Conservation (phyloP, 2,888 invertebrate genomes). For the Cephonodes hylas region DNA sequence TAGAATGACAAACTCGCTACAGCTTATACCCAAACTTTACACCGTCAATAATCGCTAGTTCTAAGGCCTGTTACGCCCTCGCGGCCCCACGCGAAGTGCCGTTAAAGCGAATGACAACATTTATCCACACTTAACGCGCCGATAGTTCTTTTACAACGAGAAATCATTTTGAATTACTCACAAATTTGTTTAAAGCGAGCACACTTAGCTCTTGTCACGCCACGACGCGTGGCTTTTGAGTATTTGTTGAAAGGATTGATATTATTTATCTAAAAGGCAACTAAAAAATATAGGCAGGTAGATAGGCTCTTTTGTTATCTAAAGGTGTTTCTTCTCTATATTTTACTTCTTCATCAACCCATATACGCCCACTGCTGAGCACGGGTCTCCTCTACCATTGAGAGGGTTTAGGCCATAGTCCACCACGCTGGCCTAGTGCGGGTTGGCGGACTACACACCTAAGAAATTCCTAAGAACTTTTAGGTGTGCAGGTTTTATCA, state of each 20-base stretch:
- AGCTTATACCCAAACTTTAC: background rate
- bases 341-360: too few species aligned
- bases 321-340: too few species aligned
- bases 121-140: slow-evolving; percentile 45
- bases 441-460: too few species aligned
- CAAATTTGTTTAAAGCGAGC: slow-evolving; percentile 13
- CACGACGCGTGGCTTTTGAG: background rate
- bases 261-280: background rate
- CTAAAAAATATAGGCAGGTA: too few species aligned
- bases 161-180: slow-evolving; percentile 30
- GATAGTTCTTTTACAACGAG: slow-evolving; percentile 30
- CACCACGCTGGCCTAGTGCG: too few species aligned
- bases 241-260: background rate
- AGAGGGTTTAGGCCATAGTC: too few species aligned
- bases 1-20: background rate
- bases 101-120: slow-evolving; percentile 66
- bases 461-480: too few species aligned
- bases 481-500: too few species aligned
- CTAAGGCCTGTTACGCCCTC: slow-evolving; percentile 29
- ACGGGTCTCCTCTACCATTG: too few species aligned
- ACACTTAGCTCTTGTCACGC: slow-evolving; percentile 1
- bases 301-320: too few species aligned
- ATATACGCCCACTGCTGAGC: too few species aligned
- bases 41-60: slow-evolving; percentile 20
- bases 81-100: slow-evolving; percentile 61